Percentiles rank a stretch among this genome's conserved stretches.
phyloP scores from a whole-genome alignment of 1,140 invertebrate species.

The Leptinotarsa undecemlineata region DNA sequence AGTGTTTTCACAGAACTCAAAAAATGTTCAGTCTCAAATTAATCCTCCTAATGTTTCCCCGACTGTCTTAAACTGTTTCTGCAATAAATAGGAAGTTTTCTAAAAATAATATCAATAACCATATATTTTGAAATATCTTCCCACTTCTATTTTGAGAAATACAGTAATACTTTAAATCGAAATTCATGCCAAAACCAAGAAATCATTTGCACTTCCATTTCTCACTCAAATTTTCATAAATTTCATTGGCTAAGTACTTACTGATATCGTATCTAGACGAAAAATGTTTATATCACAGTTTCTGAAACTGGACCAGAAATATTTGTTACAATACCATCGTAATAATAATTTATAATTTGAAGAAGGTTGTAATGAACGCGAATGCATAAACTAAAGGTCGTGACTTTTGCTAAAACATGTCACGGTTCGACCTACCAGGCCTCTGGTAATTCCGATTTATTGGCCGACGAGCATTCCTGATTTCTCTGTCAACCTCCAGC shows the following conservation, averaged over 20 bases:
- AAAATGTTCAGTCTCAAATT: too few relatives aligned
- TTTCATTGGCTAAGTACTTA: neutral
- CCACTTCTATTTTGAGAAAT: slow-evolving; percentile 2
- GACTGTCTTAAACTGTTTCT: too few relatives aligned
- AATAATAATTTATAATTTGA: slow-evolving; percentile 44
- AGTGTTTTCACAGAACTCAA: too few relatives aligned
- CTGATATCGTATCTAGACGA: slow-evolving; percentile 1
- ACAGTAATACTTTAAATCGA: neutral
- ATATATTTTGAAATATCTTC: neutral
- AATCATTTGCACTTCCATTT: neutral
- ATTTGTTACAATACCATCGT: neutral
- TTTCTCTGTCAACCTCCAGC: slow-evolving; percentile 86
- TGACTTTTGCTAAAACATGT: slow-evolving; percentile 55
- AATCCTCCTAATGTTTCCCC: too few relatives aligned
- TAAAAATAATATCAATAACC: too few relatives aligned
- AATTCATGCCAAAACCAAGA: neutral
- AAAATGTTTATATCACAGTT: slow-evolving; percentile 12
- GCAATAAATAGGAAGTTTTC: too few relatives aligned
- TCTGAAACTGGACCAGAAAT: slow-evolving; percentile 9
- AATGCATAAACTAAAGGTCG: slow-evolving; percentile 51
- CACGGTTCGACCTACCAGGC: slow-evolving; percentile 51
- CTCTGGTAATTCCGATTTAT: slow-evolving; percentile 54
- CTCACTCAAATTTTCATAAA: slow-evolving; percentile 1
- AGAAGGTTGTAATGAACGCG: slow-evolving; percentile 54
- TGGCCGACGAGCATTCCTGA: slow-evolving; percentile 65